Evolutionary conservation across 2,888 invertebrate genomes (phyloP).

Genomic region (Sclerodermus sp.): DNA sequence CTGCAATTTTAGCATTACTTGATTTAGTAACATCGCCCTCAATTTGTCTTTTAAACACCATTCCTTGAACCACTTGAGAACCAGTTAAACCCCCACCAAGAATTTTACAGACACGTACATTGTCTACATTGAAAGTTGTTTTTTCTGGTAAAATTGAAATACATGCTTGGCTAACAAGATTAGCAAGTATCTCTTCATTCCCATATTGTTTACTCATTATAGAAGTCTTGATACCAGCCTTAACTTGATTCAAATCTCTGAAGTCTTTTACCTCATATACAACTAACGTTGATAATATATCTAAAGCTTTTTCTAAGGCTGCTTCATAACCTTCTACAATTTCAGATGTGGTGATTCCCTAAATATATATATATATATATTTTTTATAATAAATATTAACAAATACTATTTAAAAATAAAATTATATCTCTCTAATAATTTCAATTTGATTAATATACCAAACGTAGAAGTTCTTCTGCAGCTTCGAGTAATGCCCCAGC

Average conservation of each 20-base stretch:
- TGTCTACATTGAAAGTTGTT: slow-evolving; percentile 95
- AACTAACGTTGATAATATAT: slow-evolving; percentile 82
- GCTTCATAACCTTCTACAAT: slow-evolving; percentile 94
- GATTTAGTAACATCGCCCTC: slow-evolving; percentile 86
- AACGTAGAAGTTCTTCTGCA: slow-evolving; percentile 87
- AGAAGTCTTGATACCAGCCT: slow-evolving; percentile 74
- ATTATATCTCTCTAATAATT: slow-evolving; percentile 5
- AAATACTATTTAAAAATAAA: background rate
- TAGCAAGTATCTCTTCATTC: slow-evolving; percentile 89
- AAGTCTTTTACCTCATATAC: slow-evolving; percentile 76
- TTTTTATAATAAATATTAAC: slow-evolving; percentile 1
- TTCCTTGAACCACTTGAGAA: slow-evolving; percentile 83
- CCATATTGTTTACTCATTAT: slow-evolving; percentile 99
- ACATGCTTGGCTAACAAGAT: slow-evolving; percentile 85
- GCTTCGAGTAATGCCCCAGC: slow-evolving; percentile 90
- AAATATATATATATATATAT: too few species aligned
- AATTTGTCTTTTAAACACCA: slow-evolving; percentile 96
- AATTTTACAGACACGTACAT: slow-evolving; percentile 92
- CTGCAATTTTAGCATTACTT: slow-evolving; percentile 83
- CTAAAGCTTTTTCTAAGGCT: slow-evolving; percentile 85
- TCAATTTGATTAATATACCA: slow-evolving; percentile 60
- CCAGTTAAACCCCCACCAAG: slow-evolving; percentile 80
- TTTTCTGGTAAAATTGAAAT: slow-evolving; percentile 84
- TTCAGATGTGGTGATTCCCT: slow-evolving; percentile 95
- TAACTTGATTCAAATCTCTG: slow-evolving; percentile 70